Base-by-base conservation (phyloP, 2,113 vertebrate genomes). In the Parus major region DNA sequence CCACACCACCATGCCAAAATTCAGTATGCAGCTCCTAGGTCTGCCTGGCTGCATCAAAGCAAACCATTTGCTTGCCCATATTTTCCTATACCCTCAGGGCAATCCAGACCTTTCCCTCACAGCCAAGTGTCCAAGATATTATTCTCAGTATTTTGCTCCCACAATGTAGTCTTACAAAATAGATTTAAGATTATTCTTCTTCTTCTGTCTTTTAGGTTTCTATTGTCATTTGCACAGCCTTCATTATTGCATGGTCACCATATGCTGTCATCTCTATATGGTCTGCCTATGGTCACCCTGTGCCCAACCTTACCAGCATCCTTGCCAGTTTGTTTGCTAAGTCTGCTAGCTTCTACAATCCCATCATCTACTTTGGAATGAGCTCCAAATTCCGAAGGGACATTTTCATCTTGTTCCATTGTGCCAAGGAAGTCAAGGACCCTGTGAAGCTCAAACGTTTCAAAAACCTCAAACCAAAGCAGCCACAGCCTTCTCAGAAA, bases 301-400 rank as follows among this genome's bases (percentile, higher is more conserved):
- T 98, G 59, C 98, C 98, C 52, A 98, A 91, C 88, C 97, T 98
- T 25, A 98, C 98, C 68, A 98, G 98, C 95, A 98, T 98, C 95
- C 88, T 99, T 86, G 98, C 98, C 86, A 98, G 97, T 42, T 98
- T 98, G 81, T 98, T 98, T 90, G 98, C 98, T 91, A 98, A 99
- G 96, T 98, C 98, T 19, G 98, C 98, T 88, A 98, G 98, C 90
- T 98, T 98, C 95, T 98, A 98, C 96, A 99, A 98, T 87, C 98
- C 98, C 4, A 95, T 98, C 88, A 98, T 98, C 85, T 99, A 99
- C 96, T 98, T 99, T 20, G 97, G 98, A 92, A 98, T 99, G 98
- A 98, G 98, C 96, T 98, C 98, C 92, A 98, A 98, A 94, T 99
- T 99, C 79, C 98, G 98, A 64, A 98, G 97, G 71, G 98, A 98